These are phyloP conservation scores for Microhierax caerulescens DNA, from an alignment of 2,797 vertebrate species.

Conservation along the genomic window DNA sequence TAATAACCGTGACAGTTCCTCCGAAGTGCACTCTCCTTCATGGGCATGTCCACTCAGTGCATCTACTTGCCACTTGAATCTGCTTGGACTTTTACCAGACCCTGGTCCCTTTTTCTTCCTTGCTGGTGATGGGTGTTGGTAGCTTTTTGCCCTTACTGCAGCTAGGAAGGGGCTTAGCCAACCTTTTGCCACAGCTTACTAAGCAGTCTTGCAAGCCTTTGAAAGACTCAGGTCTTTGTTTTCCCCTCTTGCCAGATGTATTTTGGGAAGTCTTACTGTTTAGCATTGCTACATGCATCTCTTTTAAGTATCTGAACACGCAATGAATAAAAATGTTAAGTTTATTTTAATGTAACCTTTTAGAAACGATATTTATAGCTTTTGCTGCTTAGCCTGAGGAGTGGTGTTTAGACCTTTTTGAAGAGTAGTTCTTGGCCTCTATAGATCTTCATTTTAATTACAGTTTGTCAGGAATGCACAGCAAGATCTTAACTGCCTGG, in stretches of 20 bases:
- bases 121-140: not conserved
- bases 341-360: not conserved
- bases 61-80: not conserved
- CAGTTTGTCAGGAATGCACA: not conserved
- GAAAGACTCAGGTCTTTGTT: not conserved
- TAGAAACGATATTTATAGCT: not conserved
- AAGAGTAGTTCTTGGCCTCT: not conserved
- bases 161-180: not conserved
- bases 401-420: not conserved
- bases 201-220: not conserved
- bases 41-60: fast-evolving
- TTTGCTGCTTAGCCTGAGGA: not conserved
- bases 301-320: not conserved
- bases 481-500: not conserved
- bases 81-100: not conserved
- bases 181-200: not conserved
- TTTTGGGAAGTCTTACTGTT: not conserved
- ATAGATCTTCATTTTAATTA: not conserved
- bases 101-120: not conserved
- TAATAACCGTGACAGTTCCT: not conserved
- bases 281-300: not conserved
- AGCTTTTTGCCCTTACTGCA: not conserved
- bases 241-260: not conserved
- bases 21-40: not conserved
- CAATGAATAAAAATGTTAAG: not conserved